Evolutionary conservation across 1,140 invertebrate species (phyloP).

Genomic region (Drosophila pachea): DNA sequence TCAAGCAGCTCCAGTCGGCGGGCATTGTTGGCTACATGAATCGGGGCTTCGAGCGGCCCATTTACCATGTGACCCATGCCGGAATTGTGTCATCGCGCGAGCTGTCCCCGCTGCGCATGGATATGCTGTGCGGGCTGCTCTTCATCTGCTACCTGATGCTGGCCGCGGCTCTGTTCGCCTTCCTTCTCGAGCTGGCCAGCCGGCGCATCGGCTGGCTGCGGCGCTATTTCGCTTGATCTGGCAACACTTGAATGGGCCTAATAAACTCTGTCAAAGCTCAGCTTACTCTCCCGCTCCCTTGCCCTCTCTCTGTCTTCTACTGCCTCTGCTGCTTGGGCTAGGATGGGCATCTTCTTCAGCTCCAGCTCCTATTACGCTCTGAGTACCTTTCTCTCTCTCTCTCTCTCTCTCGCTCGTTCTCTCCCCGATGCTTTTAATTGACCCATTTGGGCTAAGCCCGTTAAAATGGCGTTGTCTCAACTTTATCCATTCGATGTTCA

Average conservation of each 20-base stretch:
- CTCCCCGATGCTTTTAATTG: neutral
- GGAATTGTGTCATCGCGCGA: neutral
- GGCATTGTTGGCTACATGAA: slow-evolving; percentile 51
- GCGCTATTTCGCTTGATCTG: slow-evolving; percentile 20
- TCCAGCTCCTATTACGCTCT: no score
- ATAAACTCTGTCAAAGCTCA: no score
- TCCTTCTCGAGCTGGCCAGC: slow-evolving; percentile 48
- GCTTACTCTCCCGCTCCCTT: no score
- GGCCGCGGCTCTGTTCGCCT: slow-evolving; percentile 16
- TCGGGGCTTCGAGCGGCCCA: slow-evolving; percentile 32
- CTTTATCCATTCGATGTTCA: slow-evolving; percentile 13
- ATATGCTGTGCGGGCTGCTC: slow-evolving; percentile 49
- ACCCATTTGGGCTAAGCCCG: neutral
- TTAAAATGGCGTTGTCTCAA: neutral
- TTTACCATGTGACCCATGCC: neutral
- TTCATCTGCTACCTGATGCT: slow-evolving; percentile 33
- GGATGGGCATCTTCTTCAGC: no score
- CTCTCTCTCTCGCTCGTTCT: no score
- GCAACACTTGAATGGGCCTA: no score
- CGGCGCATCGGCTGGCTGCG: slow-evolving; percentile 34
- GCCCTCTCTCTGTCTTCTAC: no score
- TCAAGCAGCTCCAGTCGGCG: slow-evolving; percentile 55
- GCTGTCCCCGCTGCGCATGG: slow-evolving; percentile 16
- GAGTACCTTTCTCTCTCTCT: no score
- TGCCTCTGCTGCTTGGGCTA: no score